These are phyloP conservation scores for Dione vanillae DNA, from an alignment of 2,888 invertebrate genomes.

Conservation along the genomic window DNA sequence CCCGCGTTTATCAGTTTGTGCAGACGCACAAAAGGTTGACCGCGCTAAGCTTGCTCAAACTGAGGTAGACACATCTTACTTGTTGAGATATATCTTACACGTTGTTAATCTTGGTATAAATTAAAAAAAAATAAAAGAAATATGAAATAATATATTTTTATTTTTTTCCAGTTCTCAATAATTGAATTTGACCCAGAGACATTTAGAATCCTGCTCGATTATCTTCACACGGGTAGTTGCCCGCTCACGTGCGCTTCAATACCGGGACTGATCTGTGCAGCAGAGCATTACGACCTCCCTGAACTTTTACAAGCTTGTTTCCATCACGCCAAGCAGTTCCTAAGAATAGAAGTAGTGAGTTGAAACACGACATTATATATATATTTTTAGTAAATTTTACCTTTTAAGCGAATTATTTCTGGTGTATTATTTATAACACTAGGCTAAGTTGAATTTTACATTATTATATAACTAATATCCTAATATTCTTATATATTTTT, in stretches of 20 bases:
- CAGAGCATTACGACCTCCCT: slow-evolving; percentile 96
- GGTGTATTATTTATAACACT: no score
- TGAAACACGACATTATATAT: background rate
- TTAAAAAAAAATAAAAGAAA: background rate
- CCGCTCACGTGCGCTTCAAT: slow-evolving; percentile 96
- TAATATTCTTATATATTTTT: background rate
- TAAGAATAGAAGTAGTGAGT: slow-evolving; percentile 94
- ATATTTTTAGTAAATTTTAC: no score
- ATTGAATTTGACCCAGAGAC: slow-evolving; percentile 98
- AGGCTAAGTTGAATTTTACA: no score
- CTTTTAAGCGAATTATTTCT: background rate
- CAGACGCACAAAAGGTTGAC: slow-evolving; percentile 97
- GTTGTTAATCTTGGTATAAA: background rate
- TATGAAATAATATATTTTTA: slow-evolving; percentile 9
- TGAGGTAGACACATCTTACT: slow-evolving; percentile 93
- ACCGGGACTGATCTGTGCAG: slow-evolving; percentile 96
- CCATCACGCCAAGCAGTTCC: slow-evolving; percentile 97
- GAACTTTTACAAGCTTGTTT: slow-evolving; percentile 97
- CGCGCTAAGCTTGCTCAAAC: slow-evolving; percentile 95
- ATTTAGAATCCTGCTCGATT: slow-evolving; percentile 94
- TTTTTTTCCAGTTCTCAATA: slow-evolving; percentile 90
- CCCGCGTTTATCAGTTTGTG: slow-evolving; percentile 95
- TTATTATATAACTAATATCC: background rate
- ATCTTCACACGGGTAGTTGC: slow-evolving; percentile 96
- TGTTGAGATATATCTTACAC: no score